Percentiles rank a stretch among this genome's conserved stretches.
phyloP scores from a whole-genome alignment of 2,888 invertebrate species.

The Archips crataeganus region DNA sequence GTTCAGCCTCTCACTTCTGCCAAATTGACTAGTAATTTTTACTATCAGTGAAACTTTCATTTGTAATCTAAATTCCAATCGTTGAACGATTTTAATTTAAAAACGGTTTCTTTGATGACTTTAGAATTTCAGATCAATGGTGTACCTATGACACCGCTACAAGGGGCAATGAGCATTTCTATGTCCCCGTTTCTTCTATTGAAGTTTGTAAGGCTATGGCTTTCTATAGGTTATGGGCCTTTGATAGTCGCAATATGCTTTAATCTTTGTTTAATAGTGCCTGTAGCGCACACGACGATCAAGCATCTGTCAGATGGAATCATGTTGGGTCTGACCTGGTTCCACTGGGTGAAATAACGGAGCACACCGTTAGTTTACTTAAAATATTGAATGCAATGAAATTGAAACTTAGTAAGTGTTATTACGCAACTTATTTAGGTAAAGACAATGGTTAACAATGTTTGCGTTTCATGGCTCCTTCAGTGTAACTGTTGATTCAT shows the following conservation, averaged over 20 bases:
- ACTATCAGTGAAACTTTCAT: slow-evolving; percentile 6
- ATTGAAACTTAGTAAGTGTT: slow-evolving; percentile 14
- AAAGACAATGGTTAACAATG: slow-evolving; percentile 51
- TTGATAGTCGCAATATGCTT: slow-evolving; percentile 22
- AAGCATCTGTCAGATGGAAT: slow-evolving; percentile 30
- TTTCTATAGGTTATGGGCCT: slow-evolving; percentile 8
- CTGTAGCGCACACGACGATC: slow-evolving; percentile 28
- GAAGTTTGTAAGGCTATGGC: slow-evolving; percentile 14
- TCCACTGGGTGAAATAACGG: slow-evolving; percentile 36
- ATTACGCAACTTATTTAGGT: slow-evolving; percentile 33
- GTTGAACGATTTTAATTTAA: neutral
- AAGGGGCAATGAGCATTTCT: slow-evolving; percentile 9
- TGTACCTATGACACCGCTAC: neutral
- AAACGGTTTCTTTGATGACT: slow-evolving; percentile 1
- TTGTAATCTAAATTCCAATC: slow-evolving; percentile 2
- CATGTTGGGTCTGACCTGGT: slow-evolving; percentile 31
- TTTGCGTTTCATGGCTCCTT: slow-evolving; percentile 44
- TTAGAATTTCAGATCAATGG: slow-evolving; percentile 1
- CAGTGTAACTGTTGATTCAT: slow-evolving; percentile 56
- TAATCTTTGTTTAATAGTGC: slow-evolving; percentile 35
- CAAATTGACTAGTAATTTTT: slow-evolving; percentile 9
- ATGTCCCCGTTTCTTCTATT: neutral
- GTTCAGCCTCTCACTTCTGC: slow-evolving; percentile 18
- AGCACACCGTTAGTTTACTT: slow-evolving; percentile 29
- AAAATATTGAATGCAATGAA: slow-evolving; percentile 33